phyloP scores from a whole-genome alignment of 1,140 invertebrate genomes.

The Pseudomyrmex cubaensis region DNA sequence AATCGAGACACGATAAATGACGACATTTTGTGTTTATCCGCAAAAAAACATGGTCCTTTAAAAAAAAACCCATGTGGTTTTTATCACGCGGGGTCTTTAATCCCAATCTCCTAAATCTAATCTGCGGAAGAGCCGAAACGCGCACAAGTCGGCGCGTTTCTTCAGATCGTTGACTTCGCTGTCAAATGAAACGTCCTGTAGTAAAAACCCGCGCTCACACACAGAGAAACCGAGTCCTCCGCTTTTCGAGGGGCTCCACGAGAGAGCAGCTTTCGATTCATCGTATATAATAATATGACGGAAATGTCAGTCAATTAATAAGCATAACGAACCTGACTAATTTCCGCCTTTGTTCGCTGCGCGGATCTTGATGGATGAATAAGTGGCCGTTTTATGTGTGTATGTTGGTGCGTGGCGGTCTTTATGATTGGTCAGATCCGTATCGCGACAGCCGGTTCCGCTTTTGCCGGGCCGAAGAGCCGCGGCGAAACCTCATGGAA shows the following conservation, averaged over 20 bases:
- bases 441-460: conserved; percentile 85
- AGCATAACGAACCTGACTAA: conserved; percentile 85
- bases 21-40: neutral
- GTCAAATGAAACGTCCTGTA: conserved; percentile 30
- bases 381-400: conserved; percentile 82
- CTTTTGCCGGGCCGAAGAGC: conserved; percentile 77
- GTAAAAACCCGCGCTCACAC: neutral
- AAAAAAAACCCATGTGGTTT: neutral
- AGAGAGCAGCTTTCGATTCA: conserved; percentile 78
- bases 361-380: conserved; percentile 79
- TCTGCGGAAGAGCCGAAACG: neutral
- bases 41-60: neutral
- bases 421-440: conserved; percentile 85
- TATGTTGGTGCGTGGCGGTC: conserved; percentile 75
- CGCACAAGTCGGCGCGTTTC: conserved; percentile 19
- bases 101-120: conserved; percentile 12
- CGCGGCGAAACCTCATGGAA: conserved; percentile 82
- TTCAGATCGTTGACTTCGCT: conserved; percentile 48
- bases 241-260: conserved; percentile 75
- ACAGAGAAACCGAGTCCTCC: no score
- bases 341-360: conserved; percentile 82
- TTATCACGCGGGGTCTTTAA: neutral
- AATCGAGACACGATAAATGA: neutral
- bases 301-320: conserved; percentile 86
- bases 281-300: conserved; percentile 84